phyloP scores from a whole-genome alignment of 2,888 invertebrate genomes.

The Heliconius charithonia region DNA sequence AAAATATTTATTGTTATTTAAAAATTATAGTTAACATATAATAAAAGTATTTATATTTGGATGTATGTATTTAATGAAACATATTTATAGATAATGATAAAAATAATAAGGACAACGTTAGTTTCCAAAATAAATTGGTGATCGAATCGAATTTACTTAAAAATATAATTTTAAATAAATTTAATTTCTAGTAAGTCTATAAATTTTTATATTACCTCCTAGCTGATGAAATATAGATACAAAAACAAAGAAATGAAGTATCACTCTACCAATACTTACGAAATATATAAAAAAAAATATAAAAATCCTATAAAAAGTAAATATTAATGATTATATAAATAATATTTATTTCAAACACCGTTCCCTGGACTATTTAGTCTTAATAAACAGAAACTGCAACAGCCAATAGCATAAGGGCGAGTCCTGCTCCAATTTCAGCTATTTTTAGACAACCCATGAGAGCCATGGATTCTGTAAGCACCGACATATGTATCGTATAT shows the following conservation, averaged over 20 bases:
- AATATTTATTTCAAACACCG: no score
- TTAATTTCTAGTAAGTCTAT: neutral
- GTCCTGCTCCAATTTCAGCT: no score
- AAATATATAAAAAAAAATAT: neutral
- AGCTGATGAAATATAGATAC: no score
- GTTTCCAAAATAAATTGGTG: neutral
- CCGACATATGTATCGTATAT: no score
- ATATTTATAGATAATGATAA: neutral
- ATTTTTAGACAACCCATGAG: no score
- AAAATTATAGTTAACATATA: neutral
- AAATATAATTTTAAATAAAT: neutral
- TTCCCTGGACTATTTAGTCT: no score
- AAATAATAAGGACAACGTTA: neutral
- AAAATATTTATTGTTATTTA: neutral
- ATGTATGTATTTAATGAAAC: neutral
- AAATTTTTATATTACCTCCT: no score
- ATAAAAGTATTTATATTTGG: neutral
- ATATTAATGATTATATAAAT: neutral
- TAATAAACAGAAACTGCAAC: no score
- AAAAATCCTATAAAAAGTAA: neutral
- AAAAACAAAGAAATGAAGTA: no score
- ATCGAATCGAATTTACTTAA: neutral
- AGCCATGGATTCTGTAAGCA: no score
- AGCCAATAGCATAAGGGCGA: no score
- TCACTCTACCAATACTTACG: neutral